phyloP scores from a whole-genome alignment of 2,888 invertebrate species.

The Limnephilus rhombicus region DNA sequence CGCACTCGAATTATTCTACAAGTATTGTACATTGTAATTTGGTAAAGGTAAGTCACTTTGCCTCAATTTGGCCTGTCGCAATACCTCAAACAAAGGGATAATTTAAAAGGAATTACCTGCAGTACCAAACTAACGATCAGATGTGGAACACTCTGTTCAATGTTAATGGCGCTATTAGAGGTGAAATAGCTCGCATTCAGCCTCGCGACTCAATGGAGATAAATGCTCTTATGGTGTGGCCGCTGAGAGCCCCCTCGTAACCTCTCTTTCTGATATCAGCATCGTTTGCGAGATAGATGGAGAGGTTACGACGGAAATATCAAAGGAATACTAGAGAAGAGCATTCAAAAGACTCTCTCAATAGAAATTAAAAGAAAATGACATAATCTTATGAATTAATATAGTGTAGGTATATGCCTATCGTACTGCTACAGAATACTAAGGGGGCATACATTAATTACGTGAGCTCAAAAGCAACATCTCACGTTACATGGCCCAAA shows the following conservation, averaged over 20 bases:
- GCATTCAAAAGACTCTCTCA: background rate
- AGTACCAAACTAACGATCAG: constrained; percentile 30
- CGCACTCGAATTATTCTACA: background rate
- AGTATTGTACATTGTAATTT: constrained; percentile 31
- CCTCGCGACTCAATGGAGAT: constrained; percentile 12
- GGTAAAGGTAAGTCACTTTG: constrained; percentile 11
- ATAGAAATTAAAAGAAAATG: too few relatives aligned
- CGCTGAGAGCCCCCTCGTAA: background rate
- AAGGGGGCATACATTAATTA: too few relatives aligned
- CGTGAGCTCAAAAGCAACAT: too few relatives aligned
- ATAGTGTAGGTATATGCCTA: too few relatives aligned
- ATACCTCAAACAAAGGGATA: constrained; percentile 30
- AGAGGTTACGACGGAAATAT: background rate
- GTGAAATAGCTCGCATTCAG: constrained; percentile 7
- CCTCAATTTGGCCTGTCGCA: constrained; percentile 22
- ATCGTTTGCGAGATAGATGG: background rate
- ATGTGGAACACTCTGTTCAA: constrained; percentile 9
- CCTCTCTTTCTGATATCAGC: background rate
- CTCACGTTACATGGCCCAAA: too few relatives aligned
- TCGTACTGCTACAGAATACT: too few relatives aligned
- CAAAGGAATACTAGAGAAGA: background rate
- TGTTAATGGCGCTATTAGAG: constrained; percentile 10
- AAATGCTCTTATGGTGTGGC: background rate
- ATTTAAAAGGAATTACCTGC: constrained; percentile 32
- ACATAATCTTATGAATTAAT: too few relatives aligned